Percentiles rank a stretch among this genome's conserved stretches.
These are phyloP conservation scores for Setophaga petechia DNA, from an alignment of 2,113 vertebrate genomes.

Conservation along the genomic window DNA sequence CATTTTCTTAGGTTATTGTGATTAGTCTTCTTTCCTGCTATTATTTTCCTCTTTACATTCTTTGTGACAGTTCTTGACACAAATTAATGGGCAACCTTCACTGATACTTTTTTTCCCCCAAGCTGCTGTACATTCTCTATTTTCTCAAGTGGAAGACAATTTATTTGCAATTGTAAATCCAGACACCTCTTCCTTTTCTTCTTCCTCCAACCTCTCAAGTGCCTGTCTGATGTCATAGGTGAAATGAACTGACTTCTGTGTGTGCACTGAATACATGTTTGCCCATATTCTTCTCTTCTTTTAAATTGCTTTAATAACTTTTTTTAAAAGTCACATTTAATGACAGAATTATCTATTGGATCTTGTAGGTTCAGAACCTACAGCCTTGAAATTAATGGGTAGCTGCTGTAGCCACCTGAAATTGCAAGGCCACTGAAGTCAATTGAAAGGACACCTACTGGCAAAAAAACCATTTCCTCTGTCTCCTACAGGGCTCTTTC, in stretches of 20 bases:
- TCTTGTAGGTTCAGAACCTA: background rate
- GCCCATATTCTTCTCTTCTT: background rate
- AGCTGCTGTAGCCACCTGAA: background rate
- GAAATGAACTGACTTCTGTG: background rate
- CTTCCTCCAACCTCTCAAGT: background rate
- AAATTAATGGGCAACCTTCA: background rate
- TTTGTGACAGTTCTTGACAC: background rate
- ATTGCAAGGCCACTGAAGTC: background rate
- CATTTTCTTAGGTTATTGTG: background rate
- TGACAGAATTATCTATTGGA: background rate
- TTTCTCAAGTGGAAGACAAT: background rate
- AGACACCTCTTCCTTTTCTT: background rate
- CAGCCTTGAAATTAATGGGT: background rate
- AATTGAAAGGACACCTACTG: background rate
- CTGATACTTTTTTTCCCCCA: background rate
- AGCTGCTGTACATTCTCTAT: background rate
- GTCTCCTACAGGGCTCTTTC: background rate
- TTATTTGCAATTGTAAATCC: background rate
- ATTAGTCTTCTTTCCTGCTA: background rate
- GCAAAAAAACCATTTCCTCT: background rate
- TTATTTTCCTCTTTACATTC: background rate
- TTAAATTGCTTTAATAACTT: background rate
- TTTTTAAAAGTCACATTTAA: background rate
- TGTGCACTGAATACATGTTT: background rate
- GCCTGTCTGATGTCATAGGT: background rate